A percentile compares a stretch with the other conserved stretches of the same genome.
phyloP scores from a whole-genome alignment of 1,140 invertebrate genomes.

The Diabrotica virgifera region DNA sequence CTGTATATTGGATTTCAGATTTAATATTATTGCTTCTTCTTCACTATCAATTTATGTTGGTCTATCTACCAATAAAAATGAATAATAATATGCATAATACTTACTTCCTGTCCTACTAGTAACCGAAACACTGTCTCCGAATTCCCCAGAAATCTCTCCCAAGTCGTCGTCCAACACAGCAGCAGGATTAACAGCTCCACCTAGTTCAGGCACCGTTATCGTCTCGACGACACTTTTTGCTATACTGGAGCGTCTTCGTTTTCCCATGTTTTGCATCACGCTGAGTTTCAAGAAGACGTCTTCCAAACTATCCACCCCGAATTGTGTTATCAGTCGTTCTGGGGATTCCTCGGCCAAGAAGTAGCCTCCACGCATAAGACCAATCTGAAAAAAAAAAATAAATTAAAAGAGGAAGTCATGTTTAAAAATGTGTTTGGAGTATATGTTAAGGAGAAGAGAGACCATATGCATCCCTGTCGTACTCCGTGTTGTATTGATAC shows the following conservation, averaged over 20 bases:
- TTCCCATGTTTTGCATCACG: constrained; percentile 74
- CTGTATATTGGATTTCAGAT: no score
- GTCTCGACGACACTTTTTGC: constrained; percentile 67
- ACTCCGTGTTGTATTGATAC: no score
- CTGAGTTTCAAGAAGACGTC: constrained; percentile 92
- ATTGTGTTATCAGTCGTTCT: constrained; percentile 70
- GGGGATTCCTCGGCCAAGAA: constrained; percentile 91
- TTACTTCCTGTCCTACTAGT: constrained; percentile 59
- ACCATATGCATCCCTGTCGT: no score
- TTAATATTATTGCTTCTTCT: not conserved
- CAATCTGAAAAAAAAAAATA: constrained; percentile 62
- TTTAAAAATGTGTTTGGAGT: no score
- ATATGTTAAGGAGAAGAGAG: no score
- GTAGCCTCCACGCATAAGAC: constrained; percentile 86
- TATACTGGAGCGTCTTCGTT: constrained; percentile 72
- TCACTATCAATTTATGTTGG: not conserved
- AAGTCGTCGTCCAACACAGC: constrained; percentile 63
- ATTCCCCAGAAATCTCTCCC: constrained; percentile 79
- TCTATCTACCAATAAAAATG: not conserved
- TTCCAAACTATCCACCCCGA: constrained; percentile 78
- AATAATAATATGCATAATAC: constrained; percentile 3
- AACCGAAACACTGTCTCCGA: constrained; percentile 78
- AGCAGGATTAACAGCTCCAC: constrained; percentile 54
- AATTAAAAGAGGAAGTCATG: no score
- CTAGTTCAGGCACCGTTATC: constrained; percentile 55